Evolutionary conservation across 2,888 invertebrate genomes (phyloP), one percentile per base, ranked within the genome.

Genomic region (Leptura quadrifasciata): DNA sequence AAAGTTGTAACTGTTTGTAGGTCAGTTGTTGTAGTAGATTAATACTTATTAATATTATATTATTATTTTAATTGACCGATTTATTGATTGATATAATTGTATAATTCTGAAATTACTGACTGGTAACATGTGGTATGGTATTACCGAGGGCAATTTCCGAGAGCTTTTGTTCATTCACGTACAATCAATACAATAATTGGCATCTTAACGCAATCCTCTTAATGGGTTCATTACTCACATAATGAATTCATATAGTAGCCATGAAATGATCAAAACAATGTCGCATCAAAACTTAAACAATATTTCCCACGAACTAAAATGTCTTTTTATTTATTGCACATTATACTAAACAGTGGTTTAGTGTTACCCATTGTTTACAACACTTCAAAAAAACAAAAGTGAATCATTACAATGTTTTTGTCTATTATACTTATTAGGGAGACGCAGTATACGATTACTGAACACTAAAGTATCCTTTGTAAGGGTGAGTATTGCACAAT

Each of bases 341-440:
- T 86, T 86, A 85, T 83, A 79, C 85, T 86, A 87, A 87, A 88
- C 88, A 88, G 88, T 87, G 88, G 88, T 88, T 86, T 89, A 87
- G 86, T 86, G 88, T 89, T 88, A 88, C 89, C 86, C 86, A 88
- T 89, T 89, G 89, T 89, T 88, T 88, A 87, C 80, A 83, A 83
- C 86, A 87, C 88, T 88, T 85, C 84, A 87, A 86, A 87, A 31
- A 88, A 89, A 89, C 89, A 89, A 89, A 88, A 88, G 88, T 86
- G 87, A 88, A 88, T 87, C 88, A 87, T 88, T 88, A 88, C 87
- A 87, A 85, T 87, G 88, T 87, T 87, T 47, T 87, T 87, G 86
- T 88, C 87, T 87, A 85, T 85, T 87, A 85, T 85, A 80, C 79
- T 84, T 83, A 83, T 82, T 84, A 83, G 84, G 81, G 82, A 67